A percentile compares a stretch with the other conserved stretches of the same genome.
These are phyloP conservation scores for Sesamia nonagrioides DNA, from an alignment of 1,140 invertebrate species.

Conservation along the genomic window DNA sequence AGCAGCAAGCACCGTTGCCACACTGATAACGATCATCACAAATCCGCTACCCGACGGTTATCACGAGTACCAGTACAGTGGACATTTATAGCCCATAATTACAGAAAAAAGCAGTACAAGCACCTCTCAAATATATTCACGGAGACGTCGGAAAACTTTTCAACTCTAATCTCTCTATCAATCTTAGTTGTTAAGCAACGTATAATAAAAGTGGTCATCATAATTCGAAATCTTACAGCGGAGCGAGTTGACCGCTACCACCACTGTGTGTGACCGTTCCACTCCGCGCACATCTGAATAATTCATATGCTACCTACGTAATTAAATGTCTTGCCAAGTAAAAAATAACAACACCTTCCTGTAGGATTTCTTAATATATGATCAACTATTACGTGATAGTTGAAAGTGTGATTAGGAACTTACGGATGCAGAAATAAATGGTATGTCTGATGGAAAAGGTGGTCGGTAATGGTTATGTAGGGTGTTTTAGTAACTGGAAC, in stretches of 20 bases:
- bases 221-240: slow-evolving; percentile 71
- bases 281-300: slow-evolving; percentile 42
- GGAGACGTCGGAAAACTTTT: slow-evolving; percentile 32
- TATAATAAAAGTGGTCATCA: slow-evolving; percentile 70
- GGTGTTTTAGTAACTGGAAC: slow-evolving; percentile 12
- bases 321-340: slow-evolving; percentile 82
- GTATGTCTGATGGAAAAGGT: neutral
- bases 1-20: neutral
- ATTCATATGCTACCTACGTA: slow-evolving; percentile 63
- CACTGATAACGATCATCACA: slow-evolving; percentile 10
- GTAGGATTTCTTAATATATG: slow-evolving; percentile 64
- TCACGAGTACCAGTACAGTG: neutral
- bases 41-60: slow-evolving; percentile 16
- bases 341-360: slow-evolving; percentile 82
- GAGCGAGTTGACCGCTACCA: slow-evolving; percentile 35
- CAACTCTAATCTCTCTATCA: slow-evolving; percentile 45
- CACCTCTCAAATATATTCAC: slow-evolving; percentile 15
- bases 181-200: slow-evolving; percentile 51
- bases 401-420: neutral
- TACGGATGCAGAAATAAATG: slow-evolving; percentile 6
- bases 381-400: slow-evolving; percentile 30
- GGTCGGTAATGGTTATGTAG: neutral
- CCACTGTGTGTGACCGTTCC: slow-evolving; percentile 49
- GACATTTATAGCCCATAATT: slow-evolving; percentile 28
- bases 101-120: neutral